Conservation (phyloP, 2,888 invertebrate species). For the Rhagonycha lutea region DNA sequence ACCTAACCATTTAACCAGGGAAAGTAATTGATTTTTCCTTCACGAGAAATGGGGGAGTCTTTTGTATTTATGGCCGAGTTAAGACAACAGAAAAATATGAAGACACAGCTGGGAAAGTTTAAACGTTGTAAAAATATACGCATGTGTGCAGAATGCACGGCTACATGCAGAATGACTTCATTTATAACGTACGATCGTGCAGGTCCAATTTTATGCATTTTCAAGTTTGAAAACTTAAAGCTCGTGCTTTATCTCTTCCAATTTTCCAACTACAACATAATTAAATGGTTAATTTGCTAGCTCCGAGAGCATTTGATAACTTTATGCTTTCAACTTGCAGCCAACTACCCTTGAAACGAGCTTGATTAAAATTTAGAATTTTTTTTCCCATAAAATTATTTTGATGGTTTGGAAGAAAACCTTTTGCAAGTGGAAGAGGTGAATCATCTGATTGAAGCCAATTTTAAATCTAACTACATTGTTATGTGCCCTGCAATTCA, state of each 20-base stretch:
- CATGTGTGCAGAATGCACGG: slow-evolving; percentile 34
- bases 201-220: slow-evolving; percentile 25
- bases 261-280: slow-evolving; percentile 32
- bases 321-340: slow-evolving; percentile 14
- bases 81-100: slow-evolving; percentile 43
- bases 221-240: slow-evolving; percentile 20
- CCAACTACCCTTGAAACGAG: slow-evolving; percentile 15
- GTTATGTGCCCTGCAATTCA: neutral
- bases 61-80: slow-evolving; percentile 46
- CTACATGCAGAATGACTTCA: slow-evolving; percentile 29
- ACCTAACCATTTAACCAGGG: slow-evolving; percentile 15
- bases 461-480: neutral
- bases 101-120: slow-evolving; percentile 44
- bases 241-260: slow-evolving; percentile 31
- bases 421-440: neutral
- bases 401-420: neutral
- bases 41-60: slow-evolving; percentile 26
- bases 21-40: slow-evolving; percentile 36
- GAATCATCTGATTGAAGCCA: neutral
- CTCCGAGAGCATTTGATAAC: slow-evolving; percentile 23
- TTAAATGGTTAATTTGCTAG: slow-evolving; percentile 33
- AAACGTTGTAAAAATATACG: slow-evolving; percentile 45
- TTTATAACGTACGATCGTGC: slow-evolving; percentile 22
- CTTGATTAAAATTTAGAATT: slow-evolving; percentile 21
- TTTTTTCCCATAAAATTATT: slow-evolving; percentile 1